Base-by-base conservation (phyloP, 2,888 invertebrate species). In the Entomobrya proxima region DNA sequence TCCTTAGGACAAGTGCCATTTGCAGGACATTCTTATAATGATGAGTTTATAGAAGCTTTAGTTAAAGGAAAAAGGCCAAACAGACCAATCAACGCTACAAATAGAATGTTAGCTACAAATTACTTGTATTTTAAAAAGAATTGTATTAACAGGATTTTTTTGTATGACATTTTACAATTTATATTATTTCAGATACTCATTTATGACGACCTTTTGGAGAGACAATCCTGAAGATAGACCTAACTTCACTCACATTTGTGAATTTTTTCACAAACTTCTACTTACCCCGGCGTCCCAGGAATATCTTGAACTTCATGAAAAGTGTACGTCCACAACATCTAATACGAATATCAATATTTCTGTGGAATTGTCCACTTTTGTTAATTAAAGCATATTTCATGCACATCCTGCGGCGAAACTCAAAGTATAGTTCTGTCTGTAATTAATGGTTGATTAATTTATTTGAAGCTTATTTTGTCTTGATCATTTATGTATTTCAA, bases 1-100 rank as follows among this genome's bases (percentile, higher is more conserved):
- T 89, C 91, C 5, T 87, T 88, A 47, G 91, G 90, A 32, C 83
- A 90, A 47, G 88, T 79, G 13, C 90, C 90, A n/a, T 87, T 83
- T 67, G 69, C 88, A 15, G 81, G 84, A 0, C 35, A 47, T 32
- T 64, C 61, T 0, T 88, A 81, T 30, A 84, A 86, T 64, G 86
- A 86, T 32, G 86, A 88, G 35, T 88, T 88, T 69, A 9, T 88
- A 5, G 75, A 35, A 15, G 35, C 64, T 32, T 64, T 88, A 6
- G 47, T 72, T 1, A n/a, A 21, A 4, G 88, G 88, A 40, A 72
- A 52, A n/a, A 24, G 88, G 21, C 86, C 81, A 3, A 37, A 37
- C 9, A 69, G 61, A 21, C 88, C 88, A 15, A 27, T 27, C 40
- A 50, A 81, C 47, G 88, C 84, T 0, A 52, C 83, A 0, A 80